These are phyloP conservation scores for Cryptoleucopteryx plumbea DNA, from an alignment of 2,113 vertebrate species.

Conservation along the genomic window DNA sequence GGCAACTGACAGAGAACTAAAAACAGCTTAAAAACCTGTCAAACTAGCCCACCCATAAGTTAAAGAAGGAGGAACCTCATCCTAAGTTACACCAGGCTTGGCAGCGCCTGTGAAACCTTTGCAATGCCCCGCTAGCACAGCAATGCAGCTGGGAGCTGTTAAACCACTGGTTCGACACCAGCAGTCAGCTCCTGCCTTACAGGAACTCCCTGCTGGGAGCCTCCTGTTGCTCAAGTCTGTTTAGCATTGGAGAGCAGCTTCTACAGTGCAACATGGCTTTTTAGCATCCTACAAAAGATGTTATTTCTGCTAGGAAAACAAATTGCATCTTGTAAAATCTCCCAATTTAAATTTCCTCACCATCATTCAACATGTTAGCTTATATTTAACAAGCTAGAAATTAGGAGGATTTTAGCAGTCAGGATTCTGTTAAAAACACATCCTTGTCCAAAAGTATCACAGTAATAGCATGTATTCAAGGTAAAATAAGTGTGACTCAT, in stretches of 20 bases:
- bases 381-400: not conserved
- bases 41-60: not conserved
- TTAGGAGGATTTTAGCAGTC: not conserved
- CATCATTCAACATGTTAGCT: accelerated
- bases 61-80: not conserved
- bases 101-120: not conserved
- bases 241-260: not conserved
- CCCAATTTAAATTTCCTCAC: not conserved
- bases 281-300: not conserved
- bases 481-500: not conserved
- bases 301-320: too few relatives aligned
- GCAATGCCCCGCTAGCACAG: not conserved
- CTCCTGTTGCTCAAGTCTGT: not conserved
- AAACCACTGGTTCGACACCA: not conserved
- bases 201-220: not conserved
- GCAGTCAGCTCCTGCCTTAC: not conserved
- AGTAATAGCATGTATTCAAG: not conserved
- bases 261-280: not conserved
- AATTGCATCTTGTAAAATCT: not conserved
- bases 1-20: not conserved
- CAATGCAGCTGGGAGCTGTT: not conserved
- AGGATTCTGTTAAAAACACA: not conserved
- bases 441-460: not conserved
- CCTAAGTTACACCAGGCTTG: not conserved
- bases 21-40: not conserved